These are phyloP conservation scores for Liolophura sinensis DNA, from an alignment of 1,140 invertebrate species.

Conservation along the genomic window DNA sequence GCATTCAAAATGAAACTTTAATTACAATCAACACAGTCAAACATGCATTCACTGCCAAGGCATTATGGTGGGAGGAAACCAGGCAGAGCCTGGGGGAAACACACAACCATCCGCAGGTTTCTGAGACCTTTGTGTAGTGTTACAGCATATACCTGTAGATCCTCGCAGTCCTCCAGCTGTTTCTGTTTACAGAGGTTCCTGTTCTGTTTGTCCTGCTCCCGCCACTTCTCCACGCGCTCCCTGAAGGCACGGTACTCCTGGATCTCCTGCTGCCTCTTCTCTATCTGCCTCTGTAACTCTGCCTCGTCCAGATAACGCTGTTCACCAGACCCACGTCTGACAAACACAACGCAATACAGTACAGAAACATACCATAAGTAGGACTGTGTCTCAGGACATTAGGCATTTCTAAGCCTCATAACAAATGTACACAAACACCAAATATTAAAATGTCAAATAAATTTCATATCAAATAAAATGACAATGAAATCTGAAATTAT, in stretches of 20 bases:
- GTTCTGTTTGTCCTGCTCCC: slow-evolving; percentile 41
- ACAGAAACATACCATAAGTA: too few species aligned
- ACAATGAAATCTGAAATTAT: too few species aligned
- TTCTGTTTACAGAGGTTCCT: slow-evolving; percentile 46
- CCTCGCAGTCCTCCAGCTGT: slow-evolving; percentile 51
- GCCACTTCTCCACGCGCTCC: slow-evolving; percentile 47
- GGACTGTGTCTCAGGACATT: too few species aligned
- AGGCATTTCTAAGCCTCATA: too few species aligned
- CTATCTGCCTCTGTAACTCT: slow-evolving; percentile 38
- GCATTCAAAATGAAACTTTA: background rate
- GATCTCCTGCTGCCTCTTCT: slow-evolving; percentile 45
- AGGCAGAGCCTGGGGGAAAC: too few species aligned
- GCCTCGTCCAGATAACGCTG: slow-evolving; percentile 46
- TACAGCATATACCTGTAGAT: slow-evolving; percentile 43
- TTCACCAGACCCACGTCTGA: slow-evolving; percentile 30
- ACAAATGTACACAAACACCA: too few species aligned
- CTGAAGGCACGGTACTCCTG: slow-evolving; percentile 47
- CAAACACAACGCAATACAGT: background rate
- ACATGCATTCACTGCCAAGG: background rate
- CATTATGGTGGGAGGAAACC: too few species aligned
- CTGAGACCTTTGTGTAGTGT: too few species aligned
- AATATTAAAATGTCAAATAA: too few species aligned
- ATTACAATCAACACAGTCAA: background rate
- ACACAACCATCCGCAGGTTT: too few species aligned
- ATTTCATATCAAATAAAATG: too few species aligned